Evolutionary conservation across 2,888 invertebrate species (phyloP), one percentile per base, ranked within the genome.

Genomic region (Megalurothrips usitatus): DNA sequence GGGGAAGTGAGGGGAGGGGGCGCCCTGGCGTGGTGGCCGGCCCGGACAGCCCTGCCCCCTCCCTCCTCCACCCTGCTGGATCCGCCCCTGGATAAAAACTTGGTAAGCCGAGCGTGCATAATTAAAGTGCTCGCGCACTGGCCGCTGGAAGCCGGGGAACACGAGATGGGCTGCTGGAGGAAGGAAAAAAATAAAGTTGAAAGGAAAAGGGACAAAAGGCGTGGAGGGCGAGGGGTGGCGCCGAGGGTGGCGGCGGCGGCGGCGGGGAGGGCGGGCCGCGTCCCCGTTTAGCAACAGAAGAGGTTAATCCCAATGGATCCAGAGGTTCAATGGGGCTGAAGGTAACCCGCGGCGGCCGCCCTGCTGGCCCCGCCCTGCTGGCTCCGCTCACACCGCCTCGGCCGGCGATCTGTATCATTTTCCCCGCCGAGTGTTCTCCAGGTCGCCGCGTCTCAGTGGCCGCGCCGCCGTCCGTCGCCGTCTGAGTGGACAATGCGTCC

Each of bases 61-160:
- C 52, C 52, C 52, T 10, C 6, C 52, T 9, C 10, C 52, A 10
- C 52, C 52, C 52, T 19, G 52, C 52, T 19, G 14, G 14, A 6
- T 1, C 10, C 6, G 6, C 2, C 19, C 17, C 58, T 58, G 58
- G 19, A 19, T 58, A 58, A 58, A 58, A 58, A 58, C 58, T 58
- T 58, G 58, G 19, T 58, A 58, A 58, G 58, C 58, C 58, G 58
- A 58, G 58, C n/a, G 58, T 58, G 58, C 58, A 58, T 58, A 58
- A 58, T 58, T 58, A 17, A 58, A 58, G 58, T 58, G n/a, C 58
- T 17, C 17, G 58, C 17, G 58, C 12, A n/a, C 58, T 17, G 58
- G 58, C 19, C 58, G 14, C 19, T 17, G 58, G 14, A 17, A 17
- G 58, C 19, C 14, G 58, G 58, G 58, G 58, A 17, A 17, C 6